Base-by-base conservation (phyloP, 1,140 invertebrate genomes). In the Drosophila tropicalis region DNA sequence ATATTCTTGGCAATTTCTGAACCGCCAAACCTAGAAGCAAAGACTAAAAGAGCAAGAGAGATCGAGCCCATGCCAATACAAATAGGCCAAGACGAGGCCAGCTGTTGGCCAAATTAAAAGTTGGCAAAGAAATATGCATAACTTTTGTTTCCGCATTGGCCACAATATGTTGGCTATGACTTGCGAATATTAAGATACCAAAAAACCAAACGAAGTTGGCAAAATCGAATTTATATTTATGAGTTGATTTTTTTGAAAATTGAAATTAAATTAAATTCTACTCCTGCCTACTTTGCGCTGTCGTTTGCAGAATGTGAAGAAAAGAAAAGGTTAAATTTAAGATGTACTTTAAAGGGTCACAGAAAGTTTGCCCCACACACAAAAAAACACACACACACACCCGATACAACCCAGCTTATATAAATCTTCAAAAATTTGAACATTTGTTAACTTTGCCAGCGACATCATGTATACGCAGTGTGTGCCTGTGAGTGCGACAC, bases 91-190 rank as follows among this genome's bases (percentile, higher is more conserved):
- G 7, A 41, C 17, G 17, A 39, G 40, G 32, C 19, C 44, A 51
- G 44, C 44, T 51, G 44, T 39, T 32, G 63, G 13, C 63, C 63
- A 76, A 76, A 72, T 76, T 76, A 72, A 76, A 72, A 76, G 63
- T 61, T 36, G 51, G 44, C 57, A 47, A 61, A 44, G 25, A 54
- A 57, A 71, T 65, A n/a, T 47, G 56, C 63, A 58, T 54, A 67
- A 67, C 58, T 70, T 70, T 62, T 65, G 39, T 36, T 10, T 51
- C 29, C n/a, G 13, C 58, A 19, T 22, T 5, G 29, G 29, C 44
- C 44, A 19, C 44, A 51, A 51, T 51, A 51, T 51, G 44, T 51
- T 51, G 44, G 6, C 44, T 51, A 51, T 51, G 44, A 51, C 17
- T 51, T 51, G 44, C 44, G 44, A 51, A 51, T 51, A 51, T 51